These are phyloP conservation scores for Porites cylindrica DNA, from an alignment of 92 coral and sea anemone species.

Conservation along the genomic window DNA sequence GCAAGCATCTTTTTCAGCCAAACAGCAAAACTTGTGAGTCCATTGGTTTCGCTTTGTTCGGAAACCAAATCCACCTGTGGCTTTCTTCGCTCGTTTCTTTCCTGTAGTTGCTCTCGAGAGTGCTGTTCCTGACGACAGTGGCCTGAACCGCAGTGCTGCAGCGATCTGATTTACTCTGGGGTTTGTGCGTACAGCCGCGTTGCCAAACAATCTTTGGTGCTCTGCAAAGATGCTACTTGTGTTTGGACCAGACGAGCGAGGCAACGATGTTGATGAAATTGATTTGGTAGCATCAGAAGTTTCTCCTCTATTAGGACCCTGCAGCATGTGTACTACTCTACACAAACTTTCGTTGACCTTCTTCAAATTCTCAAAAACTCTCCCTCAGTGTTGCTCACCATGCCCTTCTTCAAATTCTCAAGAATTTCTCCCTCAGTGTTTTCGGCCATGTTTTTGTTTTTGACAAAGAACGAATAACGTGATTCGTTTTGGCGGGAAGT, in stretches of 20 bases:
- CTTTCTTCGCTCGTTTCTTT: conserved; percentile 12
- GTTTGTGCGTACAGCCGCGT: conserved; percentile 10
- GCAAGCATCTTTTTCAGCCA: conserved; percentile 53
- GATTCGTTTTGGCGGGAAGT: conserved; percentile 24
- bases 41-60: conserved; percentile 42
- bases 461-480: not conserved
- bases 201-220: conserved; percentile 18
- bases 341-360: conserved; percentile 21
- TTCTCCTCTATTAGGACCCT: conserved; percentile 19
- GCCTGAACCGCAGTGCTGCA: conserved; percentile 27
- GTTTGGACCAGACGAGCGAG: conserved; percentile 5
- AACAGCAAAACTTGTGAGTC: conserved; percentile 60
- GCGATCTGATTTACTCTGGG: conserved; percentile 3
- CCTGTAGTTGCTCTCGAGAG: conserved; percentile 2
- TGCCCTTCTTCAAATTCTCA: conserved; percentile 7
- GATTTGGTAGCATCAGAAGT: conserved; percentile 9
- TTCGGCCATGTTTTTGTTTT: not conserved
- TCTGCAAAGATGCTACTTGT: conserved; percentile 22
- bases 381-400: conserved; percentile 5
- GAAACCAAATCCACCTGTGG: conserved; percentile 26
- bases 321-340: conserved; percentile 24
- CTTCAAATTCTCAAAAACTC: conserved; percentile 25
- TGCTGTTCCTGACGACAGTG: conserved; percentile 27
- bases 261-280: conserved; percentile 15
- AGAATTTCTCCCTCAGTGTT: not conserved